Base-by-base conservation (phyloP, 2,113 vertebrate species). In the Coreoperca whiteheadi region DNA sequence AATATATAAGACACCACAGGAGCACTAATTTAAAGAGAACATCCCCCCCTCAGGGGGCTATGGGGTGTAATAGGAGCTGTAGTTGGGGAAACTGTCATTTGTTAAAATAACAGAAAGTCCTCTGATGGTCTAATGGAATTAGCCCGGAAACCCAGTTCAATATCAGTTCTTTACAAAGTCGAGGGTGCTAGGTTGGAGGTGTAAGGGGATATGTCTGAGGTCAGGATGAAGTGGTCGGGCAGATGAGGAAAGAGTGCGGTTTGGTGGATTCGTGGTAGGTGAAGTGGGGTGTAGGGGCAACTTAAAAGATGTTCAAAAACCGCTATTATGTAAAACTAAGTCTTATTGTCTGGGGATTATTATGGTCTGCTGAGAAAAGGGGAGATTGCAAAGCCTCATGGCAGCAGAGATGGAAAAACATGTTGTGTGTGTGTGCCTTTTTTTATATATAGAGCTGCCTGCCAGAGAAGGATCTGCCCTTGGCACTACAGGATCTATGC, bases 381-480 rank as follows among this genome's bases (percentile, higher is more conserved):
- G 34, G 32, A 63, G 72, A 51, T 20, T 48, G 21, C 14, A 5
- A 15, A 37, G 14, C 23, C 53, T 16, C 1, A 2, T 43, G 53
- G 61, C 56, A 48, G 85, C 50, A 67, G 65, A 54, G 59, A 86
- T 86, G 69, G 68, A 78, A 77, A 66, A 56, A 46, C 37, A 53
- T 77, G 8, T 41, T 37, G 16, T 25, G 28, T n/a, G n/a, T n/a
- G 43, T 41, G 11, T 32, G 59, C 28, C 14, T 66, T n/a, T n/a
- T n/a, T n/a, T 87, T 79, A 77, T 84, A 84, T 79, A 61, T 57
- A 37, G 76, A 71, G 82, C 63, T 77, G 67, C 77, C 21, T 69
- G 60, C 69, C 43, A 63, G 25, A 37, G n/a, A 74, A 23, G 48
- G 32, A 65, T 54, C 60, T 64, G 84, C 74, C 80, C 77, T 63